Conservation (phyloP, 2,113 vertebrate genomes). For the Beaufortia kweichowensis region DNA sequence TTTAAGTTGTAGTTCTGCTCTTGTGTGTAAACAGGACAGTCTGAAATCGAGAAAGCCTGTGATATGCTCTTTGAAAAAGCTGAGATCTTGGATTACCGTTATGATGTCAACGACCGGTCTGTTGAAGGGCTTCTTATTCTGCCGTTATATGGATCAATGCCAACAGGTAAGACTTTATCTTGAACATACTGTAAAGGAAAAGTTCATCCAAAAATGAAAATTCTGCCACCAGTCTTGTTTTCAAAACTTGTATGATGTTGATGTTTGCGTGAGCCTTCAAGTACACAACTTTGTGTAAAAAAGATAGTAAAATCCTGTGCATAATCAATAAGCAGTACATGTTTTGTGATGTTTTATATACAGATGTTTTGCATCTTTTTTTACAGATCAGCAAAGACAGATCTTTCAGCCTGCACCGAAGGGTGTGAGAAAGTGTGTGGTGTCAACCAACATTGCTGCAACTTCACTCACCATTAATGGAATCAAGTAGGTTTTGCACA, state of each 20-base stretch:
- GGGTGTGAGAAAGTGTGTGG: slow-evolving; percentile 91
- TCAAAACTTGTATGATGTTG: too few species aligned
- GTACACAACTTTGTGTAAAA: too few species aligned
- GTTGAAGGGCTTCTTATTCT: slow-evolving; percentile 93
- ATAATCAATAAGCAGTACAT: not conserved
- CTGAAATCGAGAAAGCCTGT: slow-evolving; percentile 92
- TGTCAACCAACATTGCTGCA: slow-evolving; percentile 95
- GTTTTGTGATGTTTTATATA: not conserved
- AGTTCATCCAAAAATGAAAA: too few species aligned
- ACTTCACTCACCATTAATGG: slow-evolving; percentile 95
- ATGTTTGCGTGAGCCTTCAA: too few species aligned
- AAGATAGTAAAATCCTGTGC: not conserved
- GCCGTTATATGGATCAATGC: slow-evolving; percentile 93
- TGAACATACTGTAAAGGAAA: not conserved
- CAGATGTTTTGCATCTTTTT: slow-evolving; percentile 19
- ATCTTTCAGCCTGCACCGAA: slow-evolving; percentile 91
- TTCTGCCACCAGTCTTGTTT: not conserved
- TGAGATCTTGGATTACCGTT: slow-evolving; percentile 87
- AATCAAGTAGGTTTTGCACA: slow-evolving; percentile 77
- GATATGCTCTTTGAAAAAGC: slow-evolving; percentile 89
- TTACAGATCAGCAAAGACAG: slow-evolving; percentile 89
- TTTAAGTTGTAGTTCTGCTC: slow-evolving; percentile 12
- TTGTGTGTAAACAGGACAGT: slow-evolving; percentile 79
- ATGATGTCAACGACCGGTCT: slow-evolving; percentile 83
- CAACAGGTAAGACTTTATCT: slow-evolving; percentile 80